phyloP scores from a whole-genome alignment of 35 echinoderm and acorn worm genomes.

The Amphiura filiformis region DNA sequence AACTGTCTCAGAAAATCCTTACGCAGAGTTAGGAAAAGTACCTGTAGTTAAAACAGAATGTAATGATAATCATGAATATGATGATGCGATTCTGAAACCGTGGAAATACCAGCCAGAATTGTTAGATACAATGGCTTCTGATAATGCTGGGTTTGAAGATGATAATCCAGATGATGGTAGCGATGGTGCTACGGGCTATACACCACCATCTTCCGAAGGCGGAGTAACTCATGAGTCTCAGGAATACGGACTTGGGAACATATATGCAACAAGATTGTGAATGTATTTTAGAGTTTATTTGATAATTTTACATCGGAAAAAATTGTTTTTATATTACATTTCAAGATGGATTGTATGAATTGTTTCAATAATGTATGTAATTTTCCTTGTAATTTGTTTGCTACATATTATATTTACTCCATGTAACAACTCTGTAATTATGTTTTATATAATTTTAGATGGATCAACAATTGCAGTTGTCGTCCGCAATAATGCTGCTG shows the following conservation, averaged over 20 bases:
- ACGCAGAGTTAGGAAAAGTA: not conserved
- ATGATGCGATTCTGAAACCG: not conserved
- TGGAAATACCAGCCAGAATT: not conserved
- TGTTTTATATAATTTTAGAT: too few relatives aligned
- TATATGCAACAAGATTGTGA: not conserved
- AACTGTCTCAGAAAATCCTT: not conserved
- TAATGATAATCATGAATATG: not conserved
- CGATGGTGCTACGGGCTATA: not conserved
- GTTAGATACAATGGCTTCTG: not conserved
- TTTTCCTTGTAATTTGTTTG: too few relatives aligned
- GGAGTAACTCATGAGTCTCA: not conserved
- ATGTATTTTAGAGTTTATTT: too few relatives aligned
- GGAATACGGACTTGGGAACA: not conserved
- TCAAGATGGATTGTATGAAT: too few relatives aligned
- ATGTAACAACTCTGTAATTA: too few relatives aligned
- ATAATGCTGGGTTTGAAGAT: not conserved
- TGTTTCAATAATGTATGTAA: too few relatives aligned
- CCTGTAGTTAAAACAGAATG: not conserved
- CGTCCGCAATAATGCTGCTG: too few relatives aligned
- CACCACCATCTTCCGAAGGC: not conserved
- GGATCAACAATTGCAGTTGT: too few relatives aligned
- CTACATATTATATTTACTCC: too few relatives aligned
- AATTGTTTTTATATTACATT: too few relatives aligned
- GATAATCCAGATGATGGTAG: not conserved
- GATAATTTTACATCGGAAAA: too few relatives aligned